These are phyloP conservation scores for Pygocentrus nattereri DNA, from an alignment of 2,797 vertebrate genomes.

Conservation along the genomic window DNA sequence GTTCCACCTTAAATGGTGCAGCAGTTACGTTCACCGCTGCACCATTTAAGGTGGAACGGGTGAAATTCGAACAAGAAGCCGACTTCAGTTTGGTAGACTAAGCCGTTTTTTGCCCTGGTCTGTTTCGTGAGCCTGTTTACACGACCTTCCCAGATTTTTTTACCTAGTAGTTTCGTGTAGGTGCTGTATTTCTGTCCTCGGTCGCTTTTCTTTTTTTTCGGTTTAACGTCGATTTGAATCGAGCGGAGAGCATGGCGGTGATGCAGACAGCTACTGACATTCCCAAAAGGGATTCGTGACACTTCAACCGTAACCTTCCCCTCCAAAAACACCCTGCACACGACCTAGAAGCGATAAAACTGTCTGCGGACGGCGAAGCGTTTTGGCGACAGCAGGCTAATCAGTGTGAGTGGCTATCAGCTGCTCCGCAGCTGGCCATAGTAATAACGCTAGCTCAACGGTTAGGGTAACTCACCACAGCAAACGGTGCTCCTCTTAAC, in stretches of 20 bases:
- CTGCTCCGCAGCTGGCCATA: slow-evolving; percentile 56
- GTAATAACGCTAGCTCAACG: neutral
- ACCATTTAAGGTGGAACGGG: no score
- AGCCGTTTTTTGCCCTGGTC: neutral
- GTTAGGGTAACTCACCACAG: neutral
- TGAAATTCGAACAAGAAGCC: no score
- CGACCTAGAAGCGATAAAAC: neutral
- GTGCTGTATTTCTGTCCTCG: neutral
- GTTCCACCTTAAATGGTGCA: no score
- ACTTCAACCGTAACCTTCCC: slow-evolving; percentile 53
- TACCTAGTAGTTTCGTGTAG: no score
- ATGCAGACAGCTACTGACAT: slow-evolving; percentile 61
- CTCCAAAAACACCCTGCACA: neutral
- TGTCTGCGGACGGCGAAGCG: neutral
- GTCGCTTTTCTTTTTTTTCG: neutral
- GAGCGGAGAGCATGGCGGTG: slow-evolving; percentile 34
- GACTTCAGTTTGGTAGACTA: no score
- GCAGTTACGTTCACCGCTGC: no score
- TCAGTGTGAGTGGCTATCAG: slow-evolving; percentile 63
- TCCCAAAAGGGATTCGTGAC: slow-evolving; percentile 61
- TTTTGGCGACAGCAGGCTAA: no score
- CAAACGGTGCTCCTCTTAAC: neutral
- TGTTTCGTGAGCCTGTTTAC: neutral
- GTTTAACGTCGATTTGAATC: slow-evolving; percentile 45
- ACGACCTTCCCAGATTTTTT: neutral